Evolutionary conservation across 2,113 vertebrate genomes (phyloP).

Genomic region (Pavo muticus): DNA sequence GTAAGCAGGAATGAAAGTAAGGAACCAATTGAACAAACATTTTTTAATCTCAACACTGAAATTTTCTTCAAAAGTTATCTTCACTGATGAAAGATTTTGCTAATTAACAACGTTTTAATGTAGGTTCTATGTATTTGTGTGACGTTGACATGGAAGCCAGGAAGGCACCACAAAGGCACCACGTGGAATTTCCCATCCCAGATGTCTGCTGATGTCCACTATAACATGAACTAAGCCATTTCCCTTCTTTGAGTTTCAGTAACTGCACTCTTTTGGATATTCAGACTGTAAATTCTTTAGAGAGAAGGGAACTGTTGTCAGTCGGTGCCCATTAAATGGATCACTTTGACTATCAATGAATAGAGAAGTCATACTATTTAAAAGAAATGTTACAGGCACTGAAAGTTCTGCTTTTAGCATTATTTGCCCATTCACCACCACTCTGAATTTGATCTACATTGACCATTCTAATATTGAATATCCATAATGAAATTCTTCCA

Average conservation of each 20-base stretch:
- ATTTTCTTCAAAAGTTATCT: neutral
- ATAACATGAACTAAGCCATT: neutral
- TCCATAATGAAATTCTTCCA: neutral
- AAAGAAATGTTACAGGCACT: neutral
- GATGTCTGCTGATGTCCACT: neutral
- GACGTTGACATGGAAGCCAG: too few species aligned
- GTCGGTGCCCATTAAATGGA: neutral
- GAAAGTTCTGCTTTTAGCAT: neutral
- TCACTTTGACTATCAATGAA: neutral
- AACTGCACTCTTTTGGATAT: neutral
- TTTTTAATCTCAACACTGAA: neutral
- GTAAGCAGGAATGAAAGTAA: constrained; percentile 19
- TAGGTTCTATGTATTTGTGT: neutral
- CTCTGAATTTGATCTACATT: neutral
- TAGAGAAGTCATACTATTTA: neutral
- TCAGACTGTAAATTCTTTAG: neutral
- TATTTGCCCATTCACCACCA: neutral
- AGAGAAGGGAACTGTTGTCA: neutral
- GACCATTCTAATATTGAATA: neutral
- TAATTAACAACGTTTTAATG: neutral
- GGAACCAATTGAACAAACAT: constrained; percentile 1
- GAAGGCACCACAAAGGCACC: neutral
- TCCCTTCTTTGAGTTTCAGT: neutral
- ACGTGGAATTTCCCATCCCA: neutral
- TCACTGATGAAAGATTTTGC: neutral